Base-by-base conservation (phyloP, 2,113 vertebrate genomes). In the Fregata magnificens region DNA sequence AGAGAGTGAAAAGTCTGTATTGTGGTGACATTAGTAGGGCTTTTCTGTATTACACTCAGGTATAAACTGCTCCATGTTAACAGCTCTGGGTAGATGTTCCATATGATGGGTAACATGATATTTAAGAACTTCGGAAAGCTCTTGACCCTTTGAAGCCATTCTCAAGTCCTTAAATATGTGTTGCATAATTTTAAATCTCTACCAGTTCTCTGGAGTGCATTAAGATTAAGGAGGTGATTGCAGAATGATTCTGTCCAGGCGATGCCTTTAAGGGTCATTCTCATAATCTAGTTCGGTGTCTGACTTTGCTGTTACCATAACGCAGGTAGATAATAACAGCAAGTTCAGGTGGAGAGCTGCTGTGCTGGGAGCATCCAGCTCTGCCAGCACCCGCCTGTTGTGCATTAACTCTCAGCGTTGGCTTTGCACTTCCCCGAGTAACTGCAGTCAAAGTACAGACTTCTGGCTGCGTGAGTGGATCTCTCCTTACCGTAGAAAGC, bases 361-460 rank as follows among this genome's bases (percentile, higher is more conserved):
- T 2, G 25, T 14, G 58, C 29, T 7, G 25, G 45, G 61, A 38
- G 62, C 5, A 2, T 14, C 31, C 7, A 25, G 49, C 38, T 19
- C 44, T 0, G 3, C 38, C 2, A 5, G 71, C 45, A 7, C 50
- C 58, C 3, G 11, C 34, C 36, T n/a, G 5, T 11, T 3, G 11
- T 10, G 55, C 18, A 0, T n/a, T 11, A 15, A 16, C 40, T 42
- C 58, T 28, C 32, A 1, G 49, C 2, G 0, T 8, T 44, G 66
- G n/a, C 58, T 78, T 22, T 49, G 49, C 14, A 4, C 6, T 45
- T 40, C 70, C 62, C 34, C 1, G 0, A 20, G 5, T 21, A 28
- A 4, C 74, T 49, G 49, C 67, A 17, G n/a, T 47, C 71, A 24
- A 34, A 36, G 63, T 8, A 10, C 58, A 13, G 72, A 2, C 42